Evolutionary conservation across 2,888 invertebrate genomes (phyloP), one percentile per base, ranked within the genome.

Genomic region (Limenitis camilla): DNA sequence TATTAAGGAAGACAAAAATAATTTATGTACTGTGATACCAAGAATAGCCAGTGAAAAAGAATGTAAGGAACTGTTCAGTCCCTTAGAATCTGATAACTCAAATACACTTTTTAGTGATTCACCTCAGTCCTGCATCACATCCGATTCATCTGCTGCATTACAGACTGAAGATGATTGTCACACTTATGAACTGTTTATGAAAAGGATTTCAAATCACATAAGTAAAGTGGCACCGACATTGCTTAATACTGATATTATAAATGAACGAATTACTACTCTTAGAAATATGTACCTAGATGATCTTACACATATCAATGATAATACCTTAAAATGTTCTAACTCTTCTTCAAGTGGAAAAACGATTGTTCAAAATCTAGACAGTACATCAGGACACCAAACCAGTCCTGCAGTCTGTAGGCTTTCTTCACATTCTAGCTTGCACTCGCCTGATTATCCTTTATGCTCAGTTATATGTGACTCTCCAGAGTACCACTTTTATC

Each of bases 401-500:
- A n/a, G n/a, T n/a, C n/a, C n/a, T n/a, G n/a, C n/a, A n/a, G n/a
- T n/a, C n/a, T n/a, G 19, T 6, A 53, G 43, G 9, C 31, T 39
- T 49, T 41, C 5, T 5, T 43, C 7, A 36, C 44, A 31, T 49
- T 35, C 27, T 10, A 30, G 27, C 6, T n/a, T 19, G 31, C 10
- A 10, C 10, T 36, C 52, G 28, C 46, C 10, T 40, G 55, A 56
- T 33, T 35, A 19, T 19, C 19, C 45, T 9, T 6, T 52, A 6
- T 42, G 11, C 28, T 50, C 44, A 1, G 45, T 30, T 42, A 30
- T 53, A 42, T 43, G 63, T 43, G 69, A 75, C 40, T 76, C 80
- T n/a, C 83, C 83, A 6, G 76, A 81, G 49, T 81, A 81, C 61
- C 63, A 64, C 36, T 83, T 72, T 60, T 83, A 75, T 56, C 81